phyloP scores from a whole-genome alignment of 2,797 vertebrate species.

The Peromyscus aztecus region DNA sequence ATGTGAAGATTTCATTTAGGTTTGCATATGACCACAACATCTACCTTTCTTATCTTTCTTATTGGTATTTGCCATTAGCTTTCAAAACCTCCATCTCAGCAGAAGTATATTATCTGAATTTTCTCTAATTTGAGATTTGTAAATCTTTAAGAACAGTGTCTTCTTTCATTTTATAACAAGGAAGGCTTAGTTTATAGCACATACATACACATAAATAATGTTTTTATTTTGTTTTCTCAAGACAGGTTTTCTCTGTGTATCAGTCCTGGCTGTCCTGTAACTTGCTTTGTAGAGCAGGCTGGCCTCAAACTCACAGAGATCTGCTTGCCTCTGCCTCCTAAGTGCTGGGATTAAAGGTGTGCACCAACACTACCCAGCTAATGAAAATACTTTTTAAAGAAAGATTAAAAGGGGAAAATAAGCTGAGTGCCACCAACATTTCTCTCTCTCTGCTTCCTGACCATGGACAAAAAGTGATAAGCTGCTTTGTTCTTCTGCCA shows the following conservation, averaged over 20 bases:
- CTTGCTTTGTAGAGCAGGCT: no score
- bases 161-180: constrained; percentile 59
- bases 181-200: constrained; percentile 41
- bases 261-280: no score
- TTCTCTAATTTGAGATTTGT: constrained; percentile 53
- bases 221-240: no score
- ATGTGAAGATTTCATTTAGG: constrained; percentile 62
- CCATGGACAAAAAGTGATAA: background rate
- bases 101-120: background rate
- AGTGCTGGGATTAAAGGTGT: no score
- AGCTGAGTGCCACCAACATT: background rate
- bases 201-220: background rate
- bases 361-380: background rate
- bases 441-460: background rate
- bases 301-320: no score
- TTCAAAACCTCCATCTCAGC: background rate
- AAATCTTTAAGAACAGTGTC: constrained; percentile 20
- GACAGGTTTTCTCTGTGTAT: no score
- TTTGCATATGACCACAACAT: constrained; percentile 56
- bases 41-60: background rate
- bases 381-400: background rate
- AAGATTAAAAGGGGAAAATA: background rate
- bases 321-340: no score
- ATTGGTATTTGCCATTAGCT: constrained; percentile 18
- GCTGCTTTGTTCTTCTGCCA: no score